phyloP scores from a whole-genome alignment of 2,888 invertebrate genomes.

The Notodonta dromedarius region DNA sequence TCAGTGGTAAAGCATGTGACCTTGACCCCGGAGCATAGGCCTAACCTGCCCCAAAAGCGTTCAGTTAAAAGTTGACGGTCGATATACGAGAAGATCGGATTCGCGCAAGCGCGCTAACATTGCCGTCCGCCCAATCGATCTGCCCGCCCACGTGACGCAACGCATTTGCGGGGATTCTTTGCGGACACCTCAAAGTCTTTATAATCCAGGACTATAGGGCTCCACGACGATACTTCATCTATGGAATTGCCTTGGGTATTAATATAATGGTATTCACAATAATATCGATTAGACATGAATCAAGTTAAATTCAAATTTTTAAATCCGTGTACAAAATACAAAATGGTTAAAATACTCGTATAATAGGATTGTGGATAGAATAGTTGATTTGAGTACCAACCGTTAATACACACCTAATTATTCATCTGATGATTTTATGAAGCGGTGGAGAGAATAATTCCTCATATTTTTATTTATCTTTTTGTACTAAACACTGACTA shows the following conservation, averaged over 20 bases:
- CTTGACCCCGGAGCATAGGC: conserved; percentile 83
- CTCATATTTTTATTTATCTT: too few relatives aligned
- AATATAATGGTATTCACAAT: neutral
- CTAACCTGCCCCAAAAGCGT: conserved; percentile 84
- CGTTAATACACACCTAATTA: too few relatives aligned
- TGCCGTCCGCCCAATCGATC: conserved; percentile 72
- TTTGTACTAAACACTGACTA: too few relatives aligned
- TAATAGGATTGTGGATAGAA: too few relatives aligned
- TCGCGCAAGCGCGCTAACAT: conserved; percentile 71
- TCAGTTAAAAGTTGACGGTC: conserved; percentile 75
- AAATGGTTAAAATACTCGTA: too few relatives aligned
- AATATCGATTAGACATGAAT: neutral
- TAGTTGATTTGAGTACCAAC: too few relatives aligned
- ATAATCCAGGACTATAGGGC: conserved; percentile 31
- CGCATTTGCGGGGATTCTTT: conserved; percentile 81
- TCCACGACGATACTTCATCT: neutral
- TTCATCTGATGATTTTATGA: too few relatives aligned
- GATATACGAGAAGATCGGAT: conserved; percentile 70
- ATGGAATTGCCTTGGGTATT: neutral
- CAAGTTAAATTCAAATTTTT: too few relatives aligned
- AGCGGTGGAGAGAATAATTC: too few relatives aligned
- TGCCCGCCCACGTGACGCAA: conserved; percentile 81
- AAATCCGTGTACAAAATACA: too few relatives aligned
- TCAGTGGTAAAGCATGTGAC: conserved; percentile 60
- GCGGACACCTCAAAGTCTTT: conserved; percentile 59